These are phyloP conservation scores for Piezodorus guildinii DNA, from an alignment of 1,140 invertebrate species.

Conservation along the genomic window DNA sequence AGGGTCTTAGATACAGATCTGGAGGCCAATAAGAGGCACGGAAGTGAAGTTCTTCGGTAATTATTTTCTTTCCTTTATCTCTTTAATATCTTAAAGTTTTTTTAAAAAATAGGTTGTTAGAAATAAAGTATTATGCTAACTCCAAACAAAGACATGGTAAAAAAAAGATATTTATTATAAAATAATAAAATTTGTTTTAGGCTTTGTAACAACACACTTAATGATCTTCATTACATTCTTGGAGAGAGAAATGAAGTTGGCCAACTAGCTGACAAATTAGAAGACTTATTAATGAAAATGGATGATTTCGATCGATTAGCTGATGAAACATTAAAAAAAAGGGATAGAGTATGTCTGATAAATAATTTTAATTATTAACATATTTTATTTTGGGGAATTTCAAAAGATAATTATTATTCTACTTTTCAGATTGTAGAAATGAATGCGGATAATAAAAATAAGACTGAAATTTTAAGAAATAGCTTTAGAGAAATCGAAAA, in stretches of 20 bases:
- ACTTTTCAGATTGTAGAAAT: slow-evolving; percentile 20
- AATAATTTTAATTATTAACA: too few relatives aligned
- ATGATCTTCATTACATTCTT: slow-evolving; percentile 22
- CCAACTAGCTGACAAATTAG: slow-evolving; percentile 15
- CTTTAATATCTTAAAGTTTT: not conserved
- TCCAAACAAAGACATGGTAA: too few relatives aligned
- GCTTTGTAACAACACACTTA: slow-evolving; percentile 19
- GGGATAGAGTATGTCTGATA: slow-evolving; percentile 4
- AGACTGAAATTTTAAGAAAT: slow-evolving; percentile 5
- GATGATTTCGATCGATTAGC: slow-evolving; percentile 14
- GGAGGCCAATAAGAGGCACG: slow-evolving; percentile 32
- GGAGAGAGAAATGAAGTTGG: slow-evolving; percentile 24
- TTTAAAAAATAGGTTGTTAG: too few relatives aligned
- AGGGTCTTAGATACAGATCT: slow-evolving; percentile 43
- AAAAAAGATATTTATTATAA: too few relatives aligned
- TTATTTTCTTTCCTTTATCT: slow-evolving; percentile 7
- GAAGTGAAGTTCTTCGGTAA: slow-evolving; percentile 38
- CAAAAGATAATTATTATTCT: not conserved
- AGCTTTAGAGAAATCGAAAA: slow-evolving; percentile 9
- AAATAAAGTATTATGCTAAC: too few relatives aligned
- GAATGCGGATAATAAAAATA: slow-evolving; percentile 12
- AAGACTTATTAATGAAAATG: slow-evolving; percentile 18
- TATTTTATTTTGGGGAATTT: too few relatives aligned
- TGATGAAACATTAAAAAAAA: slow-evolving; percentile 8
- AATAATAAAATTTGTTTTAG: slow-evolving; percentile 13